Evolutionary conservation across 35 echinoderm and acorn worm genomes (phyloP), one percentile per base, ranked within the genome.

Genomic region (Acanthaster planci): DNA sequence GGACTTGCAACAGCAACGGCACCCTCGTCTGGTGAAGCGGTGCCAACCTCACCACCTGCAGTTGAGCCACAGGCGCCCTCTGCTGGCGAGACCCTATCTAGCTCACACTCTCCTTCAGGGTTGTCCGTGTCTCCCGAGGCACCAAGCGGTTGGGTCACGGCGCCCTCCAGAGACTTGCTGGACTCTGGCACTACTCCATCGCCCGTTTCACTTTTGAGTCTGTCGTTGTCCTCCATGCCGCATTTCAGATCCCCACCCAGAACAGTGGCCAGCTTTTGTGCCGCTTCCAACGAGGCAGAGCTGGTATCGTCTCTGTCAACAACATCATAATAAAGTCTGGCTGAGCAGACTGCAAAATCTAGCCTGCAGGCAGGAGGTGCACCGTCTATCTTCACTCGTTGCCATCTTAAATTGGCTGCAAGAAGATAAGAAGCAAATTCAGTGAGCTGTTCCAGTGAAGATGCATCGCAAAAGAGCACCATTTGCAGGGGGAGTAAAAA

Each of bases 281-380:
- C 30, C 5, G 30, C 51, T 38, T 38, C 40, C 10, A 37, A 19
- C 7, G 72, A 67, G 27, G 52, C 34, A 36, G 22, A 52, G 39
- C 18, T 50, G 37, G 8, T 37, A 7, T 60, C 68, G 21, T 29
- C 39, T 76, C 14, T 31, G 0, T 10, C 32, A 55, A 30, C 22
- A 53, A 1, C 0, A 59, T 87, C 76, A 35, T 67, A 23, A 23
- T 37, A 26, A 64, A 78, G 40, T 39, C 76, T 2, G 59, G 29
- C 37, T 84, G 76, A 37, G 67, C 96, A 99, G 84, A 99, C 91
- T 40, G 92, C 87, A 77, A 94, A 92, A 76, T 99, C 96, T 21
- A 99, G 84, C 17, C 92, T 88, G 58, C 84, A 87, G 0, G 92
- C 88, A 55, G 92, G 96, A 16, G 96, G 96, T 38, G 96, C 81